Conservation (phyloP, 2,888 invertebrate species). For the Tineola bisselliella region DNA sequence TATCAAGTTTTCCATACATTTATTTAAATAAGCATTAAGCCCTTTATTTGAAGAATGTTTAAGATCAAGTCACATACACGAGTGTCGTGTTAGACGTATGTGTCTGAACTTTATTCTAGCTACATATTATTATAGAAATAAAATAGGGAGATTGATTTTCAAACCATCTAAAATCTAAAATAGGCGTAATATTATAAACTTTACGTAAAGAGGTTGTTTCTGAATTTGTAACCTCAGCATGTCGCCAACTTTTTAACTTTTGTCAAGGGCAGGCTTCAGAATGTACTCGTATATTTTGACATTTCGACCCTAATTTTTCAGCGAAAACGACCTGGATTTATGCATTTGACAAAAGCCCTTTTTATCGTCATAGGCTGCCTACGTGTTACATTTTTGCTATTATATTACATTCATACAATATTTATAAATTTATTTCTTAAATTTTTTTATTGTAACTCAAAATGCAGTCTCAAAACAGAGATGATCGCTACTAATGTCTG, state of each 20-base stretch:
- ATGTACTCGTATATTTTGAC: conserved; percentile 6
- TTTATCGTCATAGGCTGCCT: not conserved
- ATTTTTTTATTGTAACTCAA: no score
- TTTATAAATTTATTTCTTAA: no score
- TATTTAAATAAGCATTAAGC: not conserved
- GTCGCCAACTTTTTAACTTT: conserved; percentile 1
- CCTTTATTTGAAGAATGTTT: not conserved
- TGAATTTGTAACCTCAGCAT: not conserved
- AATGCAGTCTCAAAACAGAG: no score
- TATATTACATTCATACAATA: no score
- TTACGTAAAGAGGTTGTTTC: not conserved
- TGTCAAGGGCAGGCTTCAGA: not conserved
- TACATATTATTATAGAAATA: no score
- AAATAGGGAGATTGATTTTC: no score
- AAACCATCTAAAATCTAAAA: no score
- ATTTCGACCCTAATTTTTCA: not conserved
- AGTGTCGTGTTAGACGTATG: no score
- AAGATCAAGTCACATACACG: no score
- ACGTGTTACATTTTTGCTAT: not conserved
- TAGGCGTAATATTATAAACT: not conserved
- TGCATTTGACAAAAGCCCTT: not conserved
- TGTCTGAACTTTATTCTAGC: no score
- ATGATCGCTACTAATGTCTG: no score
- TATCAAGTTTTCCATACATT: not conserved
- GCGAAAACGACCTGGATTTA: conserved; percentile 2